Percentiles rank a stretch among this genome's conserved stretches.
Evolutionary conservation across 1,140 invertebrate species (phyloP).

Genomic region (Bombus ignitus): DNA sequence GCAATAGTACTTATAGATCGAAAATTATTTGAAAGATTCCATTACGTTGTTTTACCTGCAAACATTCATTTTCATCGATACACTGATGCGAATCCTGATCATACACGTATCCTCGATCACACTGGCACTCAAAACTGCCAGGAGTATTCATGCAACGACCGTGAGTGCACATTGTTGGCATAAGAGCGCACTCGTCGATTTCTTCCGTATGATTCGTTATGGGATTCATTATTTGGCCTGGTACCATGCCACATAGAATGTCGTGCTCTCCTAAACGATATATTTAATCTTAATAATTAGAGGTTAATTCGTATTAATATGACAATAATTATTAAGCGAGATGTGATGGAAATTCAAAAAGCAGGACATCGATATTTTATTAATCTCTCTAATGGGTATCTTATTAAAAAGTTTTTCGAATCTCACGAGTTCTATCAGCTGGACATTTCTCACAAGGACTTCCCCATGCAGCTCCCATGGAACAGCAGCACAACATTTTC

Average conservation of each 20-base stretch:
- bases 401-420: not conserved
- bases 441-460: slow-evolving; percentile 91
- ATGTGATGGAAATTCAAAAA: too few relatives aligned
- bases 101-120: slow-evolving; percentile 88
- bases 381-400: too few relatives aligned
- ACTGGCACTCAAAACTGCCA: slow-evolving; percentile 89
- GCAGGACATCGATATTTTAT: too few relatives aligned
- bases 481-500: slow-evolving; percentile 94
- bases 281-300: not conserved
- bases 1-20: not conserved
- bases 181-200: slow-evolving; percentile 92
- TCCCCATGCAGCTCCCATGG: slow-evolving; percentile 94
- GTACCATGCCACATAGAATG: slow-evolving; percentile 84
- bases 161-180: slow-evolving; percentile 93
- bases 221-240: slow-evolving; percentile 89
- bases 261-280: slow-evolving; percentile 86
- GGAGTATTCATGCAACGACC: slow-evolving; percentile 92
- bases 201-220: slow-evolving; percentile 90
- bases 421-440: slow-evolving; percentile 85
- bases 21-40: not conserved
- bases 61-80: slow-evolving; percentile 88
- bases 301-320: too few relatives aligned
- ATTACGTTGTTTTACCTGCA: slow-evolving; percentile 63
- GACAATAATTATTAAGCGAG: too few relatives aligned
- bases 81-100: slow-evolving; percentile 91